Evolutionary conservation across 1,140 invertebrate species (phyloP), one percentile per base, ranked within the genome.

Genomic region (Drusus annulatus): DNA sequence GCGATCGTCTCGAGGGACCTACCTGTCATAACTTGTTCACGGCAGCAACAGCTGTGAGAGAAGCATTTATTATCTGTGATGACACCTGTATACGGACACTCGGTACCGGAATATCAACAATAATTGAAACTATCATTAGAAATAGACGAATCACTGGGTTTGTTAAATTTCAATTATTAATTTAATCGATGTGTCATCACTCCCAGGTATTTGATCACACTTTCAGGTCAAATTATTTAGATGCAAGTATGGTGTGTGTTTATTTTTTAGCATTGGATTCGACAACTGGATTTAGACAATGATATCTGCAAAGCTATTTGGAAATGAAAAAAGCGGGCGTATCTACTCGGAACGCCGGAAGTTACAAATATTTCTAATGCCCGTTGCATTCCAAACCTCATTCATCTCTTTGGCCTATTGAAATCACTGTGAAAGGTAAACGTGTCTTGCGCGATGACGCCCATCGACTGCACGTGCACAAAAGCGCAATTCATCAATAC

Each of bases 21-120:
- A 63, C 65, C 36, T 69, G 65, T 69, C 65, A 69, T 51, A 69
- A 69, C 65, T 69, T 69, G 65, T 69, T 69, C n/a, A 51, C 65
- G 45, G 65, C 65, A 36, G 31, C 65, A 69, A 69, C 65, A 69
- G 65, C 65, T 69, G 65, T 69, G 28, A 45, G 28, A 45, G 63
- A 68, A 45, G 45, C 63, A 45, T 68, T 68, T 68, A 68, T 36
- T 68, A 68, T 23, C 63, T 45, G 63, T 28, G 31, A 50, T 45
- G 65, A 69, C 65, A 69, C 36, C 23, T 69, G 36, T 50, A 69
- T n/a, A 23, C 65, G 16, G 19, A 56, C 54, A 17, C 19, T 10
- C 19, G n/a, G 19, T 7, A 10, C 54, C 54, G n/a, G n/a, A 21
- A 10, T 56, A 56, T 17, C n/a, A 56, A 56, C 54, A 56, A n/a